Base-by-base conservation (phyloP, 2,888 invertebrate genomes). In the Kryphioiulus occultus region DNA sequence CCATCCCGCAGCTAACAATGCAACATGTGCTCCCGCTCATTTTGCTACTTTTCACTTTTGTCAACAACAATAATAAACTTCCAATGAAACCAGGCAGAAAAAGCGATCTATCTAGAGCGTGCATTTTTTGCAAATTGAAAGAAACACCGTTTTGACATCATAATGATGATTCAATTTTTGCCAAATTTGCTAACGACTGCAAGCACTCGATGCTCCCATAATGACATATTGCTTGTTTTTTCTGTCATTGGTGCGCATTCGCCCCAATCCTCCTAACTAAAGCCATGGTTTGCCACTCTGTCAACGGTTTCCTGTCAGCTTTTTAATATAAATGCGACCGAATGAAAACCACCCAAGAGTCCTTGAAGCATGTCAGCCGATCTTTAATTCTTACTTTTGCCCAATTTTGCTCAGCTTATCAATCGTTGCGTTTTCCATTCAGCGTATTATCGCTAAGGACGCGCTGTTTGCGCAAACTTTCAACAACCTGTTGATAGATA, bases 221-320 rank as follows among this genome's bases (percentile, higher is more conserved):
- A 85, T 85, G 85, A 85, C 85, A 44, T 85, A 85, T 39, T 85
- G 44, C 85, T 85, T 39, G 85, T 85, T 85, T n/a, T n/a, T 42
- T 35, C 22, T 22, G 22, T 22, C 44, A 26, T n/a, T n/a, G 35
- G 5, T 84, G 17, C 19, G 35, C 32, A 83, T 83, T n/a, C n/a
- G n/a, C n/a, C n/a, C n/a, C 82, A 32, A 82, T 82, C 84, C 84
- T 84, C 83, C 53, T 68, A 68, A 68, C 59, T 68, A 68, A 68
- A 68, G 59, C 59, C 68, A 68, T 68, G 22, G 68, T 84, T 42
- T 15, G n/a, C 42, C 85, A 85, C 85, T 42, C 85, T 85, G 85
- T 85, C 85, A 78, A 78, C 12, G 30, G 85, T 39, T 85, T 85
- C 22, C 39, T 85, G 85, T 85, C 85, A 85, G n/a, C n/a, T 39